Base-by-base conservation (phyloP, 2,113 vertebrate species). In the Heterotilapia buettikoferi region DNA sequence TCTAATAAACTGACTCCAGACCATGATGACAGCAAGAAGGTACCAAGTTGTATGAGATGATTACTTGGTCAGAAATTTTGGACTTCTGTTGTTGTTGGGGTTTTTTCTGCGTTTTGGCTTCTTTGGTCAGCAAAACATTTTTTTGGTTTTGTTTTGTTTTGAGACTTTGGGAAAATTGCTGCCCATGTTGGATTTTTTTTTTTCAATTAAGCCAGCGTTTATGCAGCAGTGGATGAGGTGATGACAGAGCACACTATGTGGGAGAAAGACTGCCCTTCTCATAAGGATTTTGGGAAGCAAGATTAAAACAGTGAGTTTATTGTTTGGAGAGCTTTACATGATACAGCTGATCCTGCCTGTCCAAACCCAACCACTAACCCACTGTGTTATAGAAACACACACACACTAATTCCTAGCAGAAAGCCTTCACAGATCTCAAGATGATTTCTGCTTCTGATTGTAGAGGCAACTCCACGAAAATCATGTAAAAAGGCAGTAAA, bases 221-320 rank as follows among this genome's bases (percentile, higher is more conserved):
- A 88, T 18, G n/a, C 57, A 84, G 86, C 52, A 81, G 87, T 87
- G 82, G 87, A 93, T 26, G 84, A 93, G 80, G 88, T 86, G 91
- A 88, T 94, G 94, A 95, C 90, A 90, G 85, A 92, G 83, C 80
- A 63, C 56, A 86, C 88, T 87, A 63, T 87, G 85, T 92, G 86
- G 47, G 87, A 86, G 57, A 91, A 57, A 87, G 61, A 86, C 66
- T 54, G 53, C 50, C 81, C 87, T 29, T 89, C 87, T 93, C 80
- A 80, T 84, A 73, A 78, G 80, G 84, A 82, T 92, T 90, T 93
- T 90, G 81, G 82, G 89, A 86, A 85, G 52, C 47, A 79, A 57
- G 50, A 90, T 91, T 90, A 86, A 91, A 92, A 94, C 89, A 94
- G 85, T 90, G 89, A 63, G 86, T 90, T 93, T 93, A 90, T 94